Base-by-base conservation (phyloP, 2,113 vertebrate species). In the Vombatus ursinus region DNA sequence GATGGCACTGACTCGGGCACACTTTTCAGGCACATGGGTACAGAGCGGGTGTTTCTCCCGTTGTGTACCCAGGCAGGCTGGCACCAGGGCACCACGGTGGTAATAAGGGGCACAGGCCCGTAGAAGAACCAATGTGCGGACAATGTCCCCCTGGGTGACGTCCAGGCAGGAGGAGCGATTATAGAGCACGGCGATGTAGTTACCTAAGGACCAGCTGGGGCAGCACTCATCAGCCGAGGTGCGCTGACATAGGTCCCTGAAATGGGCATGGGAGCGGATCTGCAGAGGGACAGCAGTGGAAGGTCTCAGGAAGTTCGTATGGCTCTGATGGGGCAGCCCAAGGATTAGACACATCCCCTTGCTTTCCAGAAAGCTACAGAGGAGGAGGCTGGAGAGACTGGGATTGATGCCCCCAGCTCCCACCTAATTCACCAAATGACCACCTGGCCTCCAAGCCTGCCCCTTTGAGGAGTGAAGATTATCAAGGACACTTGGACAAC, bases 131-230 rank as follows among this genome's bases (percentile, higher is more conserved):
- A 99, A 98, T 2, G 99, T 99, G 28, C 99, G 99, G 14, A 99
- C 99, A 50, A 99, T 99, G 57, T 99, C 99, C 1, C 98, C 99
- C 91, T 99, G 98, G 89, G 99, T 99, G 91, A 99, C 99, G 94
- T 99, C 99, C 96, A 99, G 97, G 97, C 99, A 99, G 0, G 99
- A 99, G 23, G 99, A 99, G 84, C 99, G 99, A 92, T 99, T 99
- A 96, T 99, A 99, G 77, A 99, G 99, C 91, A 99, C 98, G 7
- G 99, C 99, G 94, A 99, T 99, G 90, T 99, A 99, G 98, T 99
- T 99, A 97, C 99, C 99, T 97, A 99, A 98, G 91, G 99, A 99
- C 99, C 99, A 99, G 98, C 99, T 99, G 0, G 99, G 99, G 98
- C 99, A 99, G 98, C 99, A 99, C 95, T 99, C 98, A 0, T 98